phyloP scores from a whole-genome alignment of 2,888 invertebrate genomes.

The Oxyteleia sp. region DNA sequence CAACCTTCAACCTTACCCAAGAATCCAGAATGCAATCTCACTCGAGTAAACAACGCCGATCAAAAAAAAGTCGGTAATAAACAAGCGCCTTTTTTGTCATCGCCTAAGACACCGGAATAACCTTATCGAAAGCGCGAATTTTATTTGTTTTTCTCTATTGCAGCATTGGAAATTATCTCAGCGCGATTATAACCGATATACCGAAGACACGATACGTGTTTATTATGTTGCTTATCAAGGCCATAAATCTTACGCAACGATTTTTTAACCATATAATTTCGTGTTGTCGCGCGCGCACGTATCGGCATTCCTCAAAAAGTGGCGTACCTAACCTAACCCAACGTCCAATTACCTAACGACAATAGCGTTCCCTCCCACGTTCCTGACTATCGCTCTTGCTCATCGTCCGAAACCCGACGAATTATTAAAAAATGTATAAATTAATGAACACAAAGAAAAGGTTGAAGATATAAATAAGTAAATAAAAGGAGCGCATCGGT shows the following conservation, averaged over 20 bases:
- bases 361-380: conserved; percentile 54
- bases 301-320: conserved; percentile 62
- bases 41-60: too few species aligned
- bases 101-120: conserved; percentile 10
- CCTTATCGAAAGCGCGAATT: conserved; percentile 38
- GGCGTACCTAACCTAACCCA: conserved; percentile 64
- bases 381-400: background rate
- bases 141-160: conserved; percentile 45
- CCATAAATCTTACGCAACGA: conserved; percentile 67
- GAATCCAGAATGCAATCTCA: too few species aligned
- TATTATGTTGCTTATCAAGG: conserved; percentile 68
- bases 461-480: too few species aligned
- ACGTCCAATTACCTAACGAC: conserved; percentile 59
- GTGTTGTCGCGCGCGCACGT: conserved; percentile 58
- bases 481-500: background rate
- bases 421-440: background rate
- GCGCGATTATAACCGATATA: conserved; percentile 66
- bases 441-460: too few species aligned
- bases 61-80: too few species aligned
- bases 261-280: conserved; percentile 69
- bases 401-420: background rate
- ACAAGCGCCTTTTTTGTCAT: background rate
- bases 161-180: conserved; percentile 63
- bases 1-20: too few species aligned
- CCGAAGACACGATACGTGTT: conserved; percentile 68